phyloP scores from a whole-genome alignment of 2,888 invertebrate species.

The Brassicogethes aeneus region DNA sequence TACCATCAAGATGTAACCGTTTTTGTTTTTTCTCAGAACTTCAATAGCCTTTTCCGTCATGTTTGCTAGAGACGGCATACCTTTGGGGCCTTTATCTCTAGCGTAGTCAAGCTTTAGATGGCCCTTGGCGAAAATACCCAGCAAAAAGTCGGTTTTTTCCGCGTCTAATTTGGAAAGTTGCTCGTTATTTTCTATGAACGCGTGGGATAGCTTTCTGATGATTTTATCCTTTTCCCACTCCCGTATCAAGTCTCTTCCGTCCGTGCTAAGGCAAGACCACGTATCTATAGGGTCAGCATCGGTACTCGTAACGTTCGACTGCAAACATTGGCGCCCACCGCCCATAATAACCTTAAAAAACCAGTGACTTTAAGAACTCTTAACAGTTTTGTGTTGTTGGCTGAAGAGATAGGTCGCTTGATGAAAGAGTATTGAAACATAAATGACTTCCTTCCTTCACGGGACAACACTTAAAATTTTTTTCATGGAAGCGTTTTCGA shows the following conservation, averaged over 20 bases:
- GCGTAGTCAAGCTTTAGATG: slow-evolving; percentile 68
- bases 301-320: slow-evolving; percentile 47
- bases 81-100: slow-evolving; percentile 52
- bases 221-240: slow-evolving; percentile 53
- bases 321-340: slow-evolving; percentile 65
- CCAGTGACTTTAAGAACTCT: no score
- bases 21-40: slow-evolving; percentile 53
- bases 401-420: no score
- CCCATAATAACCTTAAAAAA: slow-evolving; percentile 88
- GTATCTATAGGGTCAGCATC: slow-evolving; percentile 42
- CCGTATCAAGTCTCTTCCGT: slow-evolving; percentile 65
- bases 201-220: slow-evolving; percentile 43
- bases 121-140: slow-evolving; percentile 78
- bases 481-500: no score
- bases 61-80: slow-evolving; percentile 69
- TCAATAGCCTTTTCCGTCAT: slow-evolving; percentile 74
- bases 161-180: slow-evolving; percentile 53
- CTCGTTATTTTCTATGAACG: slow-evolving; percentile 57
- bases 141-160: slow-evolving; percentile 60
- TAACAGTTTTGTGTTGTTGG: no score
- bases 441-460: no score
- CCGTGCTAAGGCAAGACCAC: slow-evolving; percentile 53
- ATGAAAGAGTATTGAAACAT: no score
- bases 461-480: no score
- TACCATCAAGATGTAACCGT: slow-evolving; percentile 69